Evolutionary conservation across 35 echinoderm and acorn worm genomes (phyloP).

Genomic region (Strongylocentrotus purpuratus): DNA sequence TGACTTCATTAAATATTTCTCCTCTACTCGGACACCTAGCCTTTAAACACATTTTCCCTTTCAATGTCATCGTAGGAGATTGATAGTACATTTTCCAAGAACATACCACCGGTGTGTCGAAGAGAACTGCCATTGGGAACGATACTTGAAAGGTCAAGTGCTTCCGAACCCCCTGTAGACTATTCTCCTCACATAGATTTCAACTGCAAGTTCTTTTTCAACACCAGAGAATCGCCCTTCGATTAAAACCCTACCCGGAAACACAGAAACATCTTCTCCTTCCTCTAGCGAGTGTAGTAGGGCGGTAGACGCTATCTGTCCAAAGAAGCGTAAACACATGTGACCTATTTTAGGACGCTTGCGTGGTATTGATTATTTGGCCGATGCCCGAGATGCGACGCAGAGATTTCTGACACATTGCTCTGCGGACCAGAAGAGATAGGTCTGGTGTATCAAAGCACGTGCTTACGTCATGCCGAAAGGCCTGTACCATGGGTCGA

Average conservation of each 20-base stretch:
- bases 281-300: neutral
- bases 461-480: neutral
- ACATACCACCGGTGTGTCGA: neutral
- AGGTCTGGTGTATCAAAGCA: neutral
- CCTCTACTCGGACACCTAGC: neutral
- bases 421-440: conserved; percentile 8
- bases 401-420: conserved; percentile 1
- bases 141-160: neutral
- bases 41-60: neutral
- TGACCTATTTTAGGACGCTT: neutral
- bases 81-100: neutral
- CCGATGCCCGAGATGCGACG: neutral
- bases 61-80: neutral
- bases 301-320: neutral
- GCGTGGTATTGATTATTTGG: conserved; percentile 3
- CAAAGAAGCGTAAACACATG: conserved; percentile 1
- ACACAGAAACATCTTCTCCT: neutral
- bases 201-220: neutral
- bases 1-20: neutral
- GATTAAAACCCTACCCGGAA: neutral
- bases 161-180: neutral
- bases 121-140: neutral
- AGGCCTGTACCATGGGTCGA: neutral
- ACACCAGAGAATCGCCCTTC: neutral
- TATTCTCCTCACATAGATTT: neutral